Evolutionary conservation across 2,797 vertebrate species (phyloP), one percentile per base, ranked within the genome.

Genomic region (Holocentrus rufus): DNA sequence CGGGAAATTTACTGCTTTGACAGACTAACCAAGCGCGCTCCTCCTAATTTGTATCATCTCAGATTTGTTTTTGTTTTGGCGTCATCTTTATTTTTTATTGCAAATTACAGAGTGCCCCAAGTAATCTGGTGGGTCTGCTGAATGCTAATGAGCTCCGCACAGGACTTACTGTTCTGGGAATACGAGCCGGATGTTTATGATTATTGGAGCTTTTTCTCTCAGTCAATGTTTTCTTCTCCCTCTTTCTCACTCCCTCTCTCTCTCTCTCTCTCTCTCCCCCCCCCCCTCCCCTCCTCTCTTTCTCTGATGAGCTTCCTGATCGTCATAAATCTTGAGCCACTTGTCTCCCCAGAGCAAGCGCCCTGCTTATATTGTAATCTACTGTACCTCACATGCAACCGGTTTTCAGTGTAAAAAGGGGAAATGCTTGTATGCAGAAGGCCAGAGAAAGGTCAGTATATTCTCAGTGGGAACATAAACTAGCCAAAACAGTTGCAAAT

Each of bases 21-120:
- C 91, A 93, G 89, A 90, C 92, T 88, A 92, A 93, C 89, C 86
- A 87, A 91, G 89, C 77, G 34, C 65, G 61, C 79, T 67, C 77
- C 77, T 88, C 80, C 90, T 94, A 92, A 93, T 94, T 94, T 93
- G 92, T 91, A 91, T 93, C 91, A 78, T 87, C 90, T 94, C 87
- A 79, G 82, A 93, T 93, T 93, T 93, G 93, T 93, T 93, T 94
- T 94, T 94, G 91, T 93, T 94, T 93, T 92, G 91, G 82, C 87
- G 69, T 93, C 91, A 87, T 93, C 90, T 93, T 92, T 93, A 92
- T 93, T 93, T 92, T 94, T 94, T 93, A 94, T 92, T 92, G 92
- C 90, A 92, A 93, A 94, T 94, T 93, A 92, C 91, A 87, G 88
- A 89, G 84, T 86, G 91, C 90, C 88, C 90, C 83, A 39, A 92